phyloP scores from a whole-genome alignment of 1,140 invertebrate genomes.

The Drosophila ercepeae region DNA sequence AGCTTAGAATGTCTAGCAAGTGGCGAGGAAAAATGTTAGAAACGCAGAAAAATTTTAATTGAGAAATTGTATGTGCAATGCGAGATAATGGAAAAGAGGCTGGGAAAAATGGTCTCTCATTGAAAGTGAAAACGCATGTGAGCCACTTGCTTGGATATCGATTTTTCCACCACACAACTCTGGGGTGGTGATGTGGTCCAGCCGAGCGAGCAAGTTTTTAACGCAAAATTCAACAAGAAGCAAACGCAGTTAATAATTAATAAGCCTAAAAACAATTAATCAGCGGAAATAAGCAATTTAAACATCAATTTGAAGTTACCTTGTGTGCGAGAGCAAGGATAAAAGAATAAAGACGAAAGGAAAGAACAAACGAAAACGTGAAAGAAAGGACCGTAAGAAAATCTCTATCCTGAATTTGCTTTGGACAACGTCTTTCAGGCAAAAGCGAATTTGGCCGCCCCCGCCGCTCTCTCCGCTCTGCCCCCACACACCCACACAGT shows the following conservation, averaged over 20 bases:
- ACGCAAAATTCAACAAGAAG: neutral
- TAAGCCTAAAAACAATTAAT: neutral
- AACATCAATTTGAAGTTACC: conserved; percentile 17
- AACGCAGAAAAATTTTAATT: conserved; percentile 18
- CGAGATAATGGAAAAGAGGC: conserved; percentile 13
- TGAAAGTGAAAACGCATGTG: conserved; percentile 77
- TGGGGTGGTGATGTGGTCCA: conserved; percentile 26
- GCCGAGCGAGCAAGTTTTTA: conserved; percentile 5
- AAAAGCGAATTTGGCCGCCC: conserved; percentile 59
- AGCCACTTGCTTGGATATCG: conserved; percentile 62
- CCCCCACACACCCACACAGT: conserved; percentile 1
- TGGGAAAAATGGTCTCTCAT: conserved; percentile 31
- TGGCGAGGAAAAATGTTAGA: conserved; percentile 25
- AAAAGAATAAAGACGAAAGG: conserved; percentile 35
- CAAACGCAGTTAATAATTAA: conserved; percentile 2
- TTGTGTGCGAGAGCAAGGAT: conserved; percentile 36
- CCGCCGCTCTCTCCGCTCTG: conserved; percentile 10
- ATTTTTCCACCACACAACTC: conserved; percentile 67
- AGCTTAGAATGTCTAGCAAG: conserved; percentile 2
- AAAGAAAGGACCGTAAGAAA: conserved; percentile 67
- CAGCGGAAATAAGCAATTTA: conserved; percentile 14
- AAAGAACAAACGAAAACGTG: neutral
- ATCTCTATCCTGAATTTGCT: conserved; percentile 80
- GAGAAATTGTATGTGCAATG: conserved; percentile 20
- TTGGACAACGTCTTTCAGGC: conserved; percentile 64